Base-by-base conservation (phyloP, 2,888 invertebrate species). In the Coleophora flavipennella region DNA sequence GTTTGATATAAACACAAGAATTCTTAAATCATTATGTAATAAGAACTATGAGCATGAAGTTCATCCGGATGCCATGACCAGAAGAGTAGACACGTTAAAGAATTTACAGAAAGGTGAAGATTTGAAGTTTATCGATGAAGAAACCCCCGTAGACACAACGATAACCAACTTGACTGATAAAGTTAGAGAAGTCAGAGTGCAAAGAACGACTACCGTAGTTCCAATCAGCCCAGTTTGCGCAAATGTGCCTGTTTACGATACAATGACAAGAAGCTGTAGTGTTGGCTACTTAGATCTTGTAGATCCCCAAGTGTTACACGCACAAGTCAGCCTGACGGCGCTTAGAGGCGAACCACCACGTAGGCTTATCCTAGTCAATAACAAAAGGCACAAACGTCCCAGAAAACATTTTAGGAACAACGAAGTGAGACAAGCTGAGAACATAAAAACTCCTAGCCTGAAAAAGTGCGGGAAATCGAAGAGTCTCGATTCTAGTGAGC, bases 271-370 rank as follows among this genome's bases (percentile, higher is more conserved):
- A 26, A 94, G 94, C 63, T 94, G 95, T 67, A 95, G 95, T 70
- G 95, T 95, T 2, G 95, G 95, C 0, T 95, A 94, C 62, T 80
- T 96, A 50, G 95, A 95, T 64, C 86, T 92, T 46, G 93, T 95
- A 3, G 94, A 94, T 55, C 88, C 90, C 1, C 90, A 90, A 55
- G 86, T 91, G 51, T 88, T 92, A 13, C 92, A 92, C 35, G 91
- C 91, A 31, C 92, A 92, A 57, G 90, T 92, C 37, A 90, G 91
- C 9, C 59, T 92, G 33, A 86, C 89, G 1, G 90, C 92, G 60
- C 69, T 93, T 26, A 85, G 91, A 10, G 91, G 90, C 45, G 92
- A 93, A 52, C 90, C 92, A 1, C 93, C 93, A 0, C 91, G 93
- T 51, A 86, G 94, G 2, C 78, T 94, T 25, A 89, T 94, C 28